phyloP scores from a whole-genome alignment of 2,113 vertebrate genomes.

The Rhinolophus sinicus region DNA sequence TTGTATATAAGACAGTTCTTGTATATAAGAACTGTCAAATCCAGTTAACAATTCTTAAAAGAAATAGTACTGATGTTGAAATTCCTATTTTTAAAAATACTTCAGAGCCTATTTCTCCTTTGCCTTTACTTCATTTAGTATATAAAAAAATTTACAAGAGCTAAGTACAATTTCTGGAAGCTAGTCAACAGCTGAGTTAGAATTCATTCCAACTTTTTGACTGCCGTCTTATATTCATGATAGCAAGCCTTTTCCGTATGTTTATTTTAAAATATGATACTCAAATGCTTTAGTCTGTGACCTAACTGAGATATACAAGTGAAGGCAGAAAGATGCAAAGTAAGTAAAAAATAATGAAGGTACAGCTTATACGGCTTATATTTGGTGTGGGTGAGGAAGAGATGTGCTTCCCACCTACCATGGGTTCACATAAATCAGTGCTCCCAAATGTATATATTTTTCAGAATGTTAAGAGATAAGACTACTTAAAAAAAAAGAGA shows the following conservation, averaged over 20 bases:
- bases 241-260: not conserved
- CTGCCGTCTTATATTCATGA: not conserved
- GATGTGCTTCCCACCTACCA: not conserved
- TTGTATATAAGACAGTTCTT: too few relatives aligned
- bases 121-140: not conserved
- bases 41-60: not conserved
- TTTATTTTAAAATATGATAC: not conserved
- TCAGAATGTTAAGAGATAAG: not conserved
- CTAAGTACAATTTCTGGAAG: not conserved
- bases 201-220: not conserved
- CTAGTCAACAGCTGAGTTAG: not conserved
- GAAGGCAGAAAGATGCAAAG: not conserved
- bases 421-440: not conserved
- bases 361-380: not conserved
- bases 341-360: not conserved
- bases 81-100: constrained; percentile 9
- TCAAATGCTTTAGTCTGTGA: not conserved
- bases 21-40: not conserved
- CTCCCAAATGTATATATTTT: not conserved
- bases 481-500: not conserved
- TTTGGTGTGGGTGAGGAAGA: not conserved
- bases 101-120: constrained; percentile 1
- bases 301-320: not conserved
- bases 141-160: not conserved
- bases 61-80: not conserved